Percentiles rank a stretch among this genome's conserved stretches.
These are phyloP conservation scores for Yponomeuta plumbellus DNA, from an alignment of 2,888 invertebrate species.

Conservation along the genomic window DNA sequence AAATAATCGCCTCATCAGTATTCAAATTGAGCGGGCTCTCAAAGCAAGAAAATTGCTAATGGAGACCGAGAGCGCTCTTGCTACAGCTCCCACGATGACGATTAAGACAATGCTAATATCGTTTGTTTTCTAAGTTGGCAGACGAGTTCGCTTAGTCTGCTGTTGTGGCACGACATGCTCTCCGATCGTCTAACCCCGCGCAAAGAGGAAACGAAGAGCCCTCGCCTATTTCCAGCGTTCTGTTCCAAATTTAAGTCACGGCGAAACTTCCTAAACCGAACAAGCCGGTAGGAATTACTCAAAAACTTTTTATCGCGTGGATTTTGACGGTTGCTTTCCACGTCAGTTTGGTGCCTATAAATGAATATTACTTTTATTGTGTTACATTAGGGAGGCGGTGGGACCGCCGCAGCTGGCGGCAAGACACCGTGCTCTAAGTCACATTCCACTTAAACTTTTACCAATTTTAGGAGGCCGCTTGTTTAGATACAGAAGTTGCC, in stretches of 20 bases:
- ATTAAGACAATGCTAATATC: slow-evolving; percentile 66
- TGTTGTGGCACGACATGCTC: slow-evolving; percentile 6
- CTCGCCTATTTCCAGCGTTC: not conserved
- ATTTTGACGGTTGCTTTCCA: slow-evolving; percentile 37
- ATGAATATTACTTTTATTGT: slow-evolving; percentile 62
- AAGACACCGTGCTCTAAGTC: slow-evolving; percentile 44
- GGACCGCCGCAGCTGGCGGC: slow-evolving; percentile 68
- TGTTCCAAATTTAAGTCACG: slow-evolving; percentile 1
- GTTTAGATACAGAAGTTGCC: slow-evolving; percentile 55
- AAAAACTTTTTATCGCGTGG: slow-evolving; percentile 30
- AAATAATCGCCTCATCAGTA: slow-evolving; percentile 58
- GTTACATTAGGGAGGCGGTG: slow-evolving; percentile 62
- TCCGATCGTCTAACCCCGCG: not conserved
- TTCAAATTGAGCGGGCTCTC: slow-evolving; percentile 58
- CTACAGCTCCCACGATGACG: slow-evolving; percentile 55
- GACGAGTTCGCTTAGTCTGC: slow-evolving; percentile 28
- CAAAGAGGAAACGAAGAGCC: not conserved
- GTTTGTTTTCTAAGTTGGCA: slow-evolving; percentile 63
- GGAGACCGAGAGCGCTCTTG: slow-evolving; percentile 35
- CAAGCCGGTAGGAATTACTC: slow-evolving; percentile 3
- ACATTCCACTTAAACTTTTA: slow-evolving; percentile 68
- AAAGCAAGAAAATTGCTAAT: slow-evolving; percentile 58
- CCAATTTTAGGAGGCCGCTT: slow-evolving; percentile 62
- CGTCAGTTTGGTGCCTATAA: slow-evolving; percentile 46
- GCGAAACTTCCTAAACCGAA: slow-evolving; percentile 3